Conservation (phyloP, 2,888 invertebrate species). For the Yponomeuta evonymella region DNA sequence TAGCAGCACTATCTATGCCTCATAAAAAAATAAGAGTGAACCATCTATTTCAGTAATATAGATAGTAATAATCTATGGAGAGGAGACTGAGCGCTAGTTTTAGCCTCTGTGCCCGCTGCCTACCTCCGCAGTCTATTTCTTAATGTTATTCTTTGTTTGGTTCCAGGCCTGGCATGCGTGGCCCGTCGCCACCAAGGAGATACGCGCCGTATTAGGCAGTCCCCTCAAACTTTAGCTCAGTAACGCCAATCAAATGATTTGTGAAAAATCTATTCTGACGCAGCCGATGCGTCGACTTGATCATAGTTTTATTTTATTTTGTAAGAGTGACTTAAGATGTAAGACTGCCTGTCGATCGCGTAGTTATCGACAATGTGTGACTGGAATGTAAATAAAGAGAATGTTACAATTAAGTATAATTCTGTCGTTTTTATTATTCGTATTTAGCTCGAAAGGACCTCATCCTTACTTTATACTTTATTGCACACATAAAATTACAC, state of each 20-base stretch:
- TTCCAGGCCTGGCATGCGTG: conserved; percentile 85
- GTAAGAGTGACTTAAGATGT: conserved; percentile 37
- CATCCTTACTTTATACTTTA: too few relatives aligned
- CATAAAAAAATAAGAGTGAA: too few relatives aligned
- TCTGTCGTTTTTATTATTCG: conserved; percentile 21
- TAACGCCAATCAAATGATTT: not conserved
- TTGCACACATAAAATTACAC: too few relatives aligned
- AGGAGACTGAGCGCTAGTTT: too few relatives aligned
- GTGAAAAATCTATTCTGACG: conserved; percentile 34
- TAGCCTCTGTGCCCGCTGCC: too few relatives aligned
- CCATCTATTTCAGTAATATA: too few relatives aligned
- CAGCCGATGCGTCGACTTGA: conserved; percentile 22
- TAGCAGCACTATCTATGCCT: too few relatives aligned
- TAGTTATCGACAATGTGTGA: conserved; percentile 25
- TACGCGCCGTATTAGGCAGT: conserved; percentile 86
- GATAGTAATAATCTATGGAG: too few relatives aligned
- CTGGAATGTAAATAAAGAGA: conserved; percentile 4
- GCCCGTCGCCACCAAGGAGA: conserved; percentile 88
- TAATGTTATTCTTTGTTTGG: conserved; percentile 28
- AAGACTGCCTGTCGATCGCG: conserved; percentile 42
- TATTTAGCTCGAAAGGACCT: conserved; percentile 19
- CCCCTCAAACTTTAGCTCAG: not conserved
- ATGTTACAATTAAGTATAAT: conserved; percentile 7
- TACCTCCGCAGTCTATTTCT: not conserved
- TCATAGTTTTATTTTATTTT: conserved; percentile 35